phyloP scores from a whole-genome alignment of 2,888 invertebrate genomes.

The Pammene fasciana region DNA sequence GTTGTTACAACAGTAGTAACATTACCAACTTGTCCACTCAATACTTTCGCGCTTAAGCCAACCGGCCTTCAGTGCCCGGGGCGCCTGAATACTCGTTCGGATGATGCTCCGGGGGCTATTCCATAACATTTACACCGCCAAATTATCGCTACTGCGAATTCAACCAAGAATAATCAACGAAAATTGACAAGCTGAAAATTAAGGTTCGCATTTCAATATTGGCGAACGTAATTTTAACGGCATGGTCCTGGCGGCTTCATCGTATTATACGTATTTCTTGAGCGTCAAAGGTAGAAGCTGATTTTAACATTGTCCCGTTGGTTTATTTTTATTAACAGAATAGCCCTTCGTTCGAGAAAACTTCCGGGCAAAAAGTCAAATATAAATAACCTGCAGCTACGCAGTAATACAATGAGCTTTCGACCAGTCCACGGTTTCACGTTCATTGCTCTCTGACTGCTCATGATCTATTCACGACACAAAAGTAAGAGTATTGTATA shows the following conservation, averaged over 20 bases:
- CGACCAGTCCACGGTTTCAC: slow-evolving; percentile 31
- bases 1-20: neutral
- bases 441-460: slow-evolving; percentile 53
- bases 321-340: slow-evolving; percentile 46
- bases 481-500: slow-evolving; percentile 55
- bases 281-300: slow-evolving; percentile 9
- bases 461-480: neutral
- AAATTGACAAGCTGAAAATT: slow-evolving; percentile 40
- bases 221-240: slow-evolving; percentile 12
- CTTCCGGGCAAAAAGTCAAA: slow-evolving; percentile 82
- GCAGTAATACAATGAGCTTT: slow-evolving; percentile 61
- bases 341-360: slow-evolving; percentile 69
- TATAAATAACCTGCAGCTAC: slow-evolving; percentile 79
- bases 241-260: slow-evolving; percentile 6
- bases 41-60: slow-evolving; percentile 57
- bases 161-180: slow-evolving; percentile 41
- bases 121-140: slow-evolving; percentile 51
- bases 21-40: slow-evolving; percentile 56
- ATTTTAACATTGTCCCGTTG: slow-evolving; percentile 9
- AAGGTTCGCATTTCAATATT: slow-evolving; percentile 31
- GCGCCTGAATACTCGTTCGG: slow-evolving; percentile 65
- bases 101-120: slow-evolving; percentile 59
- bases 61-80: slow-evolving; percentile 71
- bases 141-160: slow-evolving; percentile 41
- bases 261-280: slow-evolving; percentile 7